phyloP scores from a whole-genome alignment of 2,113 vertebrate species.

The Tragelaphus buxtoni region DNA sequence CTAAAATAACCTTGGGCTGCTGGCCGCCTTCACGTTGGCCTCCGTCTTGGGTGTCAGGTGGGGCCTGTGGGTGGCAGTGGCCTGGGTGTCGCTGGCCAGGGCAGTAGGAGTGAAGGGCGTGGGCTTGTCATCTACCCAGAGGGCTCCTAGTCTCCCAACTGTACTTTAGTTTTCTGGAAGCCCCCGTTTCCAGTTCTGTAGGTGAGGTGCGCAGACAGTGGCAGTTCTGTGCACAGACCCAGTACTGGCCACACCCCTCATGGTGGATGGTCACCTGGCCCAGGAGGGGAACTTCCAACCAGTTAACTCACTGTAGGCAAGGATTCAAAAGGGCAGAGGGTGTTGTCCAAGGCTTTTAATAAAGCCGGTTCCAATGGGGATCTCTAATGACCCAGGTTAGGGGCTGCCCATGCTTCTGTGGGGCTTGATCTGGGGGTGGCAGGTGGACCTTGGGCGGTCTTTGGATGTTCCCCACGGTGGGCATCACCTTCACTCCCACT shows the following conservation, averaged over 20 bases:
- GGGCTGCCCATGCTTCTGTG: rapidly evolving
- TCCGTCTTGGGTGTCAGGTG: background rate
- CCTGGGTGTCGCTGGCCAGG: background rate
- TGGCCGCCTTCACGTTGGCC: rapidly evolving
- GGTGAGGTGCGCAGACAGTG: background rate
- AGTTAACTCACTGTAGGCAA: rapidly evolving
- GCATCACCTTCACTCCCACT: background rate
- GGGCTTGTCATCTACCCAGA: background rate
- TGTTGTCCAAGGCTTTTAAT: rapidly evolving
- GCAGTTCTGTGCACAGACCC: background rate
- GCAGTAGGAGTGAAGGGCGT: background rate
- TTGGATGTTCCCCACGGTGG: background rate
- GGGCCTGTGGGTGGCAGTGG: background rate
- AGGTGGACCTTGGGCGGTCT: background rate
- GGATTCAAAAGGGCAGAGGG: rapidly evolving
- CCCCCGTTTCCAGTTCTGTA: background rate
- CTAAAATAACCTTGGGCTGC: background rate
- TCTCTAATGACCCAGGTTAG: background rate
- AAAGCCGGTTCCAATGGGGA: no score
- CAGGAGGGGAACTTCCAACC: background rate
- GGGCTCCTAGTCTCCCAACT: background rate
- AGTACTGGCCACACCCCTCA: background rate
- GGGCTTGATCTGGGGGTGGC: no score
- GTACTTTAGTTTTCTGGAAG: background rate
- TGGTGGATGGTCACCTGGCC: background rate